Base-by-base conservation (phyloP, 2,888 invertebrate species). In the Ormyrus pomaceus region DNA sequence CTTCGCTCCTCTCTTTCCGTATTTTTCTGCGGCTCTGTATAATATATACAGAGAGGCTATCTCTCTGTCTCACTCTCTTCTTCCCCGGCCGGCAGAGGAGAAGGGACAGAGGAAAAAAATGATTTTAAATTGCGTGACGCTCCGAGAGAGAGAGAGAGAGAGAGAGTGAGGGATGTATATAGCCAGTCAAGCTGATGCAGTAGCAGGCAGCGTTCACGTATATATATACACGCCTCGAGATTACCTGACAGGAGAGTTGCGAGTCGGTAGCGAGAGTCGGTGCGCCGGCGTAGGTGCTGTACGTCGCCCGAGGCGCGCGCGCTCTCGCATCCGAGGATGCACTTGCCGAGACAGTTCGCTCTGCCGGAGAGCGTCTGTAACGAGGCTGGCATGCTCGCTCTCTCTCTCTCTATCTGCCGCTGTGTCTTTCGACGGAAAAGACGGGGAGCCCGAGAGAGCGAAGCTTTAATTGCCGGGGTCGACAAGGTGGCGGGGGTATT, bases 211-310 rank as follows among this genome's bases (percentile, higher is more conserved):
- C 86, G 80, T 85, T 83, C 84, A 83, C 85, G 85, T 86, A 34
- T 34, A 19, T 34, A 19, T 19, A 19, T 19, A n/a, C n/a, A 85
- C 84, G 86, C 86, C 82, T 84, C 84, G 84, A 87, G 87, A 87
- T 88, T 87, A 86, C 87, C 85, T 86, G 86, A 87, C 87, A 87
- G 86, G 85, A 85, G 83, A 80, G 81, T 58, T 72, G 78, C 72
- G 80, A 83, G 84, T 82, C 86, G 86, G 88, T 87, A 87, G 88
- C 86, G 85, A 86, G 59, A 11, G 56, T 34, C 19, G 19, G 34
- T 3, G 34, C 34, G 34, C 34, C 7, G 86, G 86, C 87, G 87
- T 87, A 87, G 87, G 86, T 87, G 87, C 86, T 80, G 76, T 84
- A 86, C 87, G 87, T 88, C 87, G 87, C 88, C 87, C 83, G 87